These are phyloP conservation scores for Sarcophaga peregrina DNA, from an alignment of 1,140 invertebrate genomes.

Conservation along the genomic window DNA sequence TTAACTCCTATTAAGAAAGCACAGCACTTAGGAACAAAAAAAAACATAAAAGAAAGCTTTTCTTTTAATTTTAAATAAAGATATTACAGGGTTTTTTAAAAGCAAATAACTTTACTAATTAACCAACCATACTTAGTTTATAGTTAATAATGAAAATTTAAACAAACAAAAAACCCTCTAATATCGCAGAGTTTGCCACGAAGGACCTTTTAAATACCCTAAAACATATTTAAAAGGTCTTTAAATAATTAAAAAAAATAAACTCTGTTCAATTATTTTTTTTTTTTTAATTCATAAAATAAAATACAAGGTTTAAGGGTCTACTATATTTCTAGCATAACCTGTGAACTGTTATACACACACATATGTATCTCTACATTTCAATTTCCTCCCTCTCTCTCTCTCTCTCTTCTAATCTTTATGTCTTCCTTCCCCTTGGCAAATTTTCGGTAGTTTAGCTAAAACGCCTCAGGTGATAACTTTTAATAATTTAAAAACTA, in stretches of 20 bases:
- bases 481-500: slow-evolving; percentile 24
- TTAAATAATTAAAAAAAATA: background rate
- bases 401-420: background rate
- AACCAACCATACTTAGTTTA: background rate
- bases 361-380: too few relatives aligned
- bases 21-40: slow-evolving; percentile 21
- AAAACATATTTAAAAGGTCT: too few relatives aligned
- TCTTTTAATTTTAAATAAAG: background rate
- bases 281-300: background rate
- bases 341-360: too few relatives aligned
- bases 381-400: background rate
- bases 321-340: background rate
- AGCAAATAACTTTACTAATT: background rate
- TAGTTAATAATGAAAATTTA: background rate
- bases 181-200: slow-evolving; percentile 16
- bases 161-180: slow-evolving; percentile 27
- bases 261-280: slow-evolving; percentile 28
- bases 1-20: slow-evolving; percentile 23
- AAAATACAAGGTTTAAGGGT: slow-evolving; percentile 23
- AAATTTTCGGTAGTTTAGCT: slow-evolving; percentile 17
- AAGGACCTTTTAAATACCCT: too few relatives aligned
- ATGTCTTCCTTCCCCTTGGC: too few relatives aligned
- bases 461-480: slow-evolving; percentile 37
- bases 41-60: slow-evolving; percentile 8
- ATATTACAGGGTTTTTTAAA: slow-evolving; percentile 38